These are phyloP conservation scores for Heliothis peltigera DNA, from an alignment of 2,888 invertebrate genomes.

Conservation along the genomic window DNA sequence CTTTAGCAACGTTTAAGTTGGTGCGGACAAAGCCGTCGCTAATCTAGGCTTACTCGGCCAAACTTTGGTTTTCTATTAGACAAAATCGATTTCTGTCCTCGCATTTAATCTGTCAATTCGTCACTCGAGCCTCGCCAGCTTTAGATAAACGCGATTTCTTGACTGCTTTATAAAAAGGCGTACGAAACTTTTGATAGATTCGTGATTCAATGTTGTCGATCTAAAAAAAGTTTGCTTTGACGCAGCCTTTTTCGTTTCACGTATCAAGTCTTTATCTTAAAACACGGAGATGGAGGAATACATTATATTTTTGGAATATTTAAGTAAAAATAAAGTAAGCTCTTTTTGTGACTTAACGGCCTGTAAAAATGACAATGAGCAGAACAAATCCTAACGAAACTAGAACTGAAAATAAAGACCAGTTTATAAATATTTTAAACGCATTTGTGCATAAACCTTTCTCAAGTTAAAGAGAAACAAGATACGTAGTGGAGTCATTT, in stretches of 20 bases:
- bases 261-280: conserved; percentile 30
- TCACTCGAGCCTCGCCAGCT: conserved; percentile 35
- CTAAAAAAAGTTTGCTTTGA: conserved; percentile 27
- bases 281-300: conserved; percentile 7
- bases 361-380: conserved; percentile 41
- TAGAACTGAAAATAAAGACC: conserved; percentile 29
- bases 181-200: conserved; percentile 46
- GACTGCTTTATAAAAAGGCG: conserved; percentile 35
- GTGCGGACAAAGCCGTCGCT: conserved; percentile 68
- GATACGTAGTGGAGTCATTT: conserved; percentile 51
- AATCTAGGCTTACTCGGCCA: conserved; percentile 69
- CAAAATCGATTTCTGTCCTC: conserved; percentile 60
- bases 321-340: conserved; percentile 31
- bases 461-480: conserved; percentile 44
- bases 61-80: conserved; percentile 71
- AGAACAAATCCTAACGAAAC: conserved; percentile 26
- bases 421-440: conserved; percentile 26
- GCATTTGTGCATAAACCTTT: conserved; percentile 35
- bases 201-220: conserved; percentile 39
- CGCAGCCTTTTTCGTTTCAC: conserved; percentile 22
- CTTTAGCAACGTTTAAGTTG: conserved; percentile 69
- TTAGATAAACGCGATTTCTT: conserved; percentile 39
- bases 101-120: conserved; percentile 55
- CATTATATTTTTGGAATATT: conserved; percentile 12
- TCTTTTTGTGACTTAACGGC: conserved; percentile 31